phyloP scores from a whole-genome alignment of 35 echinoderm and acorn worm genomes.

The Strongylocentrotus purpuratus region DNA sequence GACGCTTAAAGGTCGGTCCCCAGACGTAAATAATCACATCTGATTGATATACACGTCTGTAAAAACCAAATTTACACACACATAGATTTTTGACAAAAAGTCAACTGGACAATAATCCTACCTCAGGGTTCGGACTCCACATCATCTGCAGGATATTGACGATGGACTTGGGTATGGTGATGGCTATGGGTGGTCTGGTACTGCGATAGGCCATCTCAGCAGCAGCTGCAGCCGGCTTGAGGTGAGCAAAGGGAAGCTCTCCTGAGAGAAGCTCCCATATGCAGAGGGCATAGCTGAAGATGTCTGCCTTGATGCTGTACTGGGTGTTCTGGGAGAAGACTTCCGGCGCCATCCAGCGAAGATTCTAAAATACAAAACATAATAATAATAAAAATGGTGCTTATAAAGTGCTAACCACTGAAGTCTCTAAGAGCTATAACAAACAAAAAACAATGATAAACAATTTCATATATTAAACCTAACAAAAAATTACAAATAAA shows the following conservation, averaged over 20 bases:
- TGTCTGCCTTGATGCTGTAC: conserved; percentile 50
- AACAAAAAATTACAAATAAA: too few species aligned
- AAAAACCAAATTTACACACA: too few species aligned
- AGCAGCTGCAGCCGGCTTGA: conserved; percentile 57
- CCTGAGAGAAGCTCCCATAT: conserved; percentile 58
- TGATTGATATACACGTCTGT: too few species aligned
- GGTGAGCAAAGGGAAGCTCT: conserved; percentile 53
- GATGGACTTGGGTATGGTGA: conserved; percentile 50
- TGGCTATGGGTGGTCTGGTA: conserved; percentile 55
- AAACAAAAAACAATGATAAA: too few species aligned
- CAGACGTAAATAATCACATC: too few species aligned
- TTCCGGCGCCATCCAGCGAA: conserved; percentile 61
- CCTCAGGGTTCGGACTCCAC: conserved; percentile 29
- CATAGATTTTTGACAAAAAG: background rate
- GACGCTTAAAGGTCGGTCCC: too few species aligned
- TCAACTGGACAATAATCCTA: background rate
- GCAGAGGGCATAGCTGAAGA: conserved; percentile 63
- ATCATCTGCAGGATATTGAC: conserved; percentile 57
- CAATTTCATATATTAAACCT: too few species aligned
- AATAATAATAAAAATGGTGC: too few species aligned
- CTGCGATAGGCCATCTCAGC: conserved; percentile 55
- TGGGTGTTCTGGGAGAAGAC: conserved; percentile 56
- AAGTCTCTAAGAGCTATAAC: too few species aligned
- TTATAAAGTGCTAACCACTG: too few species aligned
- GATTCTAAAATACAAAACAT: background rate